Percentiles rank a stretch among this genome's conserved stretches.
Conservation (phyloP, 2,888 invertebrate species). For the Leucania comma region DNA sequence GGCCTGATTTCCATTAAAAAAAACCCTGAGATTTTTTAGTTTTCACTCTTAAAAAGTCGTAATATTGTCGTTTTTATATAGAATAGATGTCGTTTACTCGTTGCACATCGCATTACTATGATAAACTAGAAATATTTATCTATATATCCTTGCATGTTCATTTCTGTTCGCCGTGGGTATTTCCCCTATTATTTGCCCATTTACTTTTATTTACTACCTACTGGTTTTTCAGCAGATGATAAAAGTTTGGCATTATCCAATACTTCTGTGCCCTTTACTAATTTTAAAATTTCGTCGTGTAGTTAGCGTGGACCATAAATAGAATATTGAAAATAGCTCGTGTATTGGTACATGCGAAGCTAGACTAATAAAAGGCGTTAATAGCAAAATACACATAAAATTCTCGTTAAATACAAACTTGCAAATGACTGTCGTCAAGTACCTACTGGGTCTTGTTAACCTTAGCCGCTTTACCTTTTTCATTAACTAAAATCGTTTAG, state of each 20-base stretch:
- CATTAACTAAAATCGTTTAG: background rate
- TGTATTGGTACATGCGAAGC: background rate
- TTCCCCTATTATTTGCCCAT: no score
- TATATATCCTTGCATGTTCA: no score
- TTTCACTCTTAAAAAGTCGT: no score
- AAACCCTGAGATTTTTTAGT: no score
- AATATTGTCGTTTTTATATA: no score
- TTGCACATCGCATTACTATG: no score
- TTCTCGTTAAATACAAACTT: background rate
- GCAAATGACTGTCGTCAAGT: background rate
- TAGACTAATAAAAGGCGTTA: background rate
- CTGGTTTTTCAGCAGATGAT: background rate
- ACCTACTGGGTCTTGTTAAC: background rate
- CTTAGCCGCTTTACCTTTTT: background rate
- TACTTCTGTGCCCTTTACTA: background rate
- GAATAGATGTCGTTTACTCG: no score
- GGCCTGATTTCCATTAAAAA: no score
- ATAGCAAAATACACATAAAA: background rate
- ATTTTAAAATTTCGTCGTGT: background rate
- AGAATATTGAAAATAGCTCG: background rate
- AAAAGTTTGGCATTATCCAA: background rate
- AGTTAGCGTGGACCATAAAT: background rate
- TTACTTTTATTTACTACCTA: no score
- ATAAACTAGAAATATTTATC: no score
- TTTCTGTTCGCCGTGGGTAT: no score